Conservation (phyloP, 2,797 vertebrate species). For the Lepilemur septentrionalis region DNA sequence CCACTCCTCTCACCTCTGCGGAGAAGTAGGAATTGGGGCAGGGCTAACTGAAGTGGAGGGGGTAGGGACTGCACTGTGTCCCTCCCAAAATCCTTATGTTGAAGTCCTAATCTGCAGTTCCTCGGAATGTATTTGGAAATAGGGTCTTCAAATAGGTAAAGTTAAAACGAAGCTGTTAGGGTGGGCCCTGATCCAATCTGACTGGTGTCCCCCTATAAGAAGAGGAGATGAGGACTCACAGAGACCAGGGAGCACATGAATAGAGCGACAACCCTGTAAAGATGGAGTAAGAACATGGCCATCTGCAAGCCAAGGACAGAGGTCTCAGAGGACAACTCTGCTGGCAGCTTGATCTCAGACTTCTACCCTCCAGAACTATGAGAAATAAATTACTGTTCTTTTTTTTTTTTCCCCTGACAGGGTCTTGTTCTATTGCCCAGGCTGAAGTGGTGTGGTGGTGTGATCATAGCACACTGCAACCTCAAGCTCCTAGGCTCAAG, state of each 20-base stretch:
- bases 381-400: too few species aligned
- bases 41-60: neutral
- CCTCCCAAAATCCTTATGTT: neutral
- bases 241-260: neutral
- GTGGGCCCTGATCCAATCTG: neutral
- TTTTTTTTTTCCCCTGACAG: too few species aligned
- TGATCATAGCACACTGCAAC: too few species aligned
- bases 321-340: neutral
- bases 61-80: neutral
- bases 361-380: neutral
- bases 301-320: neutral
- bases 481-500: too few species aligned
- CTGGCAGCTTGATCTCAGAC: neutral
- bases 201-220: neutral
- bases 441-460: too few species aligned
- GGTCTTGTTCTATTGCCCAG: too few species aligned
- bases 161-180: neutral
- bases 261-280: neutral
- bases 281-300: neutral
- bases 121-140: neutral
- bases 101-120: neutral
- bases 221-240: neutral
- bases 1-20: neutral
- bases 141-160: neutral
- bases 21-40: neutral